A percentile compares a stretch with the other conserved stretches of the same genome.
phyloP scores from a whole-genome alignment of 2,113 vertebrate genomes.

The Nycticryphes semicollaris region DNA sequence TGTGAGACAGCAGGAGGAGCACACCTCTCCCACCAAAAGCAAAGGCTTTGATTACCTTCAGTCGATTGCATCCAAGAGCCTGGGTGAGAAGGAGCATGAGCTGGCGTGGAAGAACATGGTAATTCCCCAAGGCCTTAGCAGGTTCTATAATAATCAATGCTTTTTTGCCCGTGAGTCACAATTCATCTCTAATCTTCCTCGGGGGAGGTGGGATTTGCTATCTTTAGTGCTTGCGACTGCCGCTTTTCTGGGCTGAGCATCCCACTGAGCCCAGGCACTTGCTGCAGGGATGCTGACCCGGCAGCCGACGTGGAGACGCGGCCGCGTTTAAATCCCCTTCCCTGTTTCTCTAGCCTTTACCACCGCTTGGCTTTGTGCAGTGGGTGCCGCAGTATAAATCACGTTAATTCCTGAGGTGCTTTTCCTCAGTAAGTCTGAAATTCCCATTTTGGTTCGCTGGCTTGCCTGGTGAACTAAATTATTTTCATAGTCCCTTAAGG shows the following conservation, averaged over 20 bases:
- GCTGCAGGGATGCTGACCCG: slow-evolving; percentile 36
- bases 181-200: slow-evolving; percentile 19
- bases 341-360: background rate
- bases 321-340: background rate
- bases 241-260: background rate
- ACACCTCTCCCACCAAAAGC: background rate
- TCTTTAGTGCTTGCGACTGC: background rate
- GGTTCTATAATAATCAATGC: background rate
- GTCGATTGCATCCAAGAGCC: background rate
- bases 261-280: background rate
- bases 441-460: slow-evolving; percentile 57
- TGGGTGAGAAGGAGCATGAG: background rate
- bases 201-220: slow-evolving; percentile 20
- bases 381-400: slow-evolving; percentile 60
- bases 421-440: slow-evolving; percentile 57
- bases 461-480: slow-evolving; percentile 53
- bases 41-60: background rate
- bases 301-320: fast-evolving
- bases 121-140: background rate
- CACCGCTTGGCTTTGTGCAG: slow-evolving; percentile 26
- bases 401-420: slow-evolving; percentile 54
- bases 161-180: slow-evolving; percentile 29
- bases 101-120: background rate
- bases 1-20: background rate
- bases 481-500: slow-evolving; percentile 72